phyloP scores from a whole-genome alignment of 2,888 invertebrate species.

The Drosophila neonasuta region DNA sequence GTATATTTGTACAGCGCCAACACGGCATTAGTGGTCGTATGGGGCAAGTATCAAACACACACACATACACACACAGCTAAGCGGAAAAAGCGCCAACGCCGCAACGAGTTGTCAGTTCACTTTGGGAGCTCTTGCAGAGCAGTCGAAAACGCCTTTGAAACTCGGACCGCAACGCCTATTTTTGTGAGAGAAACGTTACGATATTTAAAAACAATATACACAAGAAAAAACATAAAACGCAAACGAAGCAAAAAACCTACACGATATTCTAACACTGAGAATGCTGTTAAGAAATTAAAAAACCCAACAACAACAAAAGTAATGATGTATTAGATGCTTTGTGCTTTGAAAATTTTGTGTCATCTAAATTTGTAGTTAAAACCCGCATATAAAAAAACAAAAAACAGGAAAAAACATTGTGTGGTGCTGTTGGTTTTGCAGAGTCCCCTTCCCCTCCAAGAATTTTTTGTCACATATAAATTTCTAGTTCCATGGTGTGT shows the following conservation, averaged over 20 bases:
- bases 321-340: conserved; percentile 21
- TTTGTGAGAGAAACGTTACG: conserved; percentile 45
- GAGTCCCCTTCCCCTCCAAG: conserved; percentile 6
- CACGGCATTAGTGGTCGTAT: conserved; percentile 10
- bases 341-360: conserved; percentile 31
- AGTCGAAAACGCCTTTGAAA: conserved; percentile 24
- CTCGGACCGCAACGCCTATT: conserved; percentile 1
- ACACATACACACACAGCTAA: conserved; percentile 17
- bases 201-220: conserved; percentile 50
- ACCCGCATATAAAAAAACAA: conserved; percentile 4
- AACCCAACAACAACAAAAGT: not conserved
- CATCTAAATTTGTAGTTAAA: conserved; percentile 46
- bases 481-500: conserved; percentile 55
- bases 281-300: conserved; percentile 46
- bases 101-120: conserved; percentile 55
- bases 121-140: conserved; percentile 55
- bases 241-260: conserved; percentile 13
- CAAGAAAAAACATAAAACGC: conserved; percentile 18
- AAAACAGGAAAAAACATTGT: conserved; percentile 27
- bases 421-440: conserved; percentile 32
- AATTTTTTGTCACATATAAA: conserved; percentile 39
- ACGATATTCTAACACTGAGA: conserved; percentile 38
- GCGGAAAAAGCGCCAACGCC: conserved; percentile 60
- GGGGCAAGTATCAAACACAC: conserved; percentile 10
- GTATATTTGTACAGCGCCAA: conserved; percentile 35